A percentile compares a stretch with the other conserved stretches of the same genome.
Evolutionary conservation across 2,888 invertebrate species (phyloP).

Genomic region (Parnassius glacialis): DNA sequence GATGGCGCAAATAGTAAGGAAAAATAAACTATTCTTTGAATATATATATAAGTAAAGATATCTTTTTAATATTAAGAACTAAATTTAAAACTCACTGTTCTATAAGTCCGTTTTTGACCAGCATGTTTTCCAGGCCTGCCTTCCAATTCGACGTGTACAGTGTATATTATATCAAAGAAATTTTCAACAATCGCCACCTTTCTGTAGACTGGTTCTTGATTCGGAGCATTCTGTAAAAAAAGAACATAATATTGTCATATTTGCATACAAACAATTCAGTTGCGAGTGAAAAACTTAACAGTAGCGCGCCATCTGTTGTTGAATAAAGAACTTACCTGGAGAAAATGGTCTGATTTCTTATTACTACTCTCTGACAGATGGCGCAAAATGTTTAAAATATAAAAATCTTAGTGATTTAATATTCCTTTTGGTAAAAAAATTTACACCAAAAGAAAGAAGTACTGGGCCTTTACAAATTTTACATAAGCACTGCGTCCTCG

Average conservation of each 20-base stretch:
- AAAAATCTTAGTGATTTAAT: too few species aligned
- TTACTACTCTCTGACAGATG: constrained; percentile 40
- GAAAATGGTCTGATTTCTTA: constrained; percentile 19
- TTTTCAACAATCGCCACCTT: constrained; percentile 98
- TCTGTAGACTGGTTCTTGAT: constrained; percentile 89
- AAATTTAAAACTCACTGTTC: constrained; percentile 87
- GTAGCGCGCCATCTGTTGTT: constrained; percentile 41
- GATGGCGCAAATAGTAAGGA: constrained; percentile 27
- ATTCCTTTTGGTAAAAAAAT: too few species aligned
- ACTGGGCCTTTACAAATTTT: too few species aligned
- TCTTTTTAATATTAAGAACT: background rate
- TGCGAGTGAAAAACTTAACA: background rate
- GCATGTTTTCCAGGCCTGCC: constrained; percentile 96
- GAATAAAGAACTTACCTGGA: background rate
- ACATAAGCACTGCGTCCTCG: too few species aligned
- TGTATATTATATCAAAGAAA: constrained; percentile 98
- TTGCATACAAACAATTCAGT: constrained; percentile 5
- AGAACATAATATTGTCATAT: constrained; percentile 32
- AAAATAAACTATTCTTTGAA: background rate
- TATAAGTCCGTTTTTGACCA: constrained; percentile 97
- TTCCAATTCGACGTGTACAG: constrained; percentile 96
- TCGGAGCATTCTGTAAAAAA: constrained; percentile 84
- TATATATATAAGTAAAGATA: background rate
- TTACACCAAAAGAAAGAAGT: too few species aligned
- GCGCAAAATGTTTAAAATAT: background rate